Percentiles rank a stretch among this genome's conserved stretches.
phyloP scores from a whole-genome alignment of 2,888 invertebrate genomes.

The Rotaria macrura region DNA sequence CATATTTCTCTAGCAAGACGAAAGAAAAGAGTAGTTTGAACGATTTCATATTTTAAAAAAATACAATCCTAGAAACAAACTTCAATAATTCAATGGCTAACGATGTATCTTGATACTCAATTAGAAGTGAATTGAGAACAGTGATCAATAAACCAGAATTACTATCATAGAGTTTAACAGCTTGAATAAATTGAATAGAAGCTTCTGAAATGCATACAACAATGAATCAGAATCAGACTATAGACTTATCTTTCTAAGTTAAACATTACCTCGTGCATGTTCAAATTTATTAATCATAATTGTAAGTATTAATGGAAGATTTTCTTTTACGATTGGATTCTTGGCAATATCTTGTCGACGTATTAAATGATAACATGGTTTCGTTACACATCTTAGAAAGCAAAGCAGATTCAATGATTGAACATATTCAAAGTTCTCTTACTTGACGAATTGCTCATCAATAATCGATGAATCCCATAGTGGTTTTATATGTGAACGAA shows the following conservation, averaged over 20 bases:
- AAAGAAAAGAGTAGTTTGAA: background rate
- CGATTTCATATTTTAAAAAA: too few relatives aligned
- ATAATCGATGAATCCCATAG: slow-evolving; percentile 73
- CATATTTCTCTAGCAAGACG: background rate
- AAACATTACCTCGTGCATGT: background rate
- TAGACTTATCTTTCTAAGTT: background rate
- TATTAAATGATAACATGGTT: slow-evolving; percentile 5
- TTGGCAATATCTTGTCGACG: background rate
- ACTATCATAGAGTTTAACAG: background rate
- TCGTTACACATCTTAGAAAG: background rate
- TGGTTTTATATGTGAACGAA: slow-evolving; percentile 55
- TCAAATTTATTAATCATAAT: slow-evolving; percentile 18
- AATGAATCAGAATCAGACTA: background rate
- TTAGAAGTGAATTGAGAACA: background rate
- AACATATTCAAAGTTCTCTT: slow-evolving; percentile 38
- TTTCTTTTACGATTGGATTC: slow-evolving; percentile 8
- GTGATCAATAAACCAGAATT: background rate
- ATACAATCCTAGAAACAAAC: background rate
- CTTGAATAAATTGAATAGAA: slow-evolving; percentile 10
- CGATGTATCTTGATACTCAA: background rate
- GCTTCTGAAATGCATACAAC: background rate
- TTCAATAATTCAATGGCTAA: slow-evolving; percentile 4
- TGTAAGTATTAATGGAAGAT: background rate
- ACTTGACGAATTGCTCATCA: slow-evolving; percentile 73
- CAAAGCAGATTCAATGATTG: too few relatives aligned